Evolutionary conservation across 2,888 invertebrate genomes (phyloP).

Genomic region (Epiblema foenella): DNA sequence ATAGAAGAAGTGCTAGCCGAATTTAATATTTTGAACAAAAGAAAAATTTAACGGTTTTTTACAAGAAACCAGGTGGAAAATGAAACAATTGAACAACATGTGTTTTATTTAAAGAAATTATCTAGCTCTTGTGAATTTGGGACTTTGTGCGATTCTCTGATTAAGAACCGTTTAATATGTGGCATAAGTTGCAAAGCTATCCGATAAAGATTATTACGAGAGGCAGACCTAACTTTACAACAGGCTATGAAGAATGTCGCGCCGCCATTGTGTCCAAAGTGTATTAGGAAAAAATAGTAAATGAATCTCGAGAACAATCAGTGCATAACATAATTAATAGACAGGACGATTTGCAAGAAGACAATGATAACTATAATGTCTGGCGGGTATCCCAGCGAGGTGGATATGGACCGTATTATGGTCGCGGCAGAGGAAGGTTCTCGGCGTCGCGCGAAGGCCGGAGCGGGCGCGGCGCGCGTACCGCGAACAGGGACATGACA

Average conservation of each 20-base stretch:
- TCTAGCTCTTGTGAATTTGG: slow-evolving; percentile 30
- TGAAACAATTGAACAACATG: slow-evolving; percentile 29
- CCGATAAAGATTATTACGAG: slow-evolving; percentile 17
- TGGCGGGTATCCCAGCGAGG: slow-evolving; percentile 4
- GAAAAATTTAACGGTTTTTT: slow-evolving; percentile 25
- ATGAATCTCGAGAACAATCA: slow-evolving; percentile 3
- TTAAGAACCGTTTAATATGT: slow-evolving; percentile 15
- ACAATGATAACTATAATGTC: neutral
- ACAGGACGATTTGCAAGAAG: neutral
- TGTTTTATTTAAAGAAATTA: slow-evolving; percentile 2
- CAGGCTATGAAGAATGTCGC: slow-evolving; percentile 16
- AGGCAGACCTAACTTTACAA: slow-evolving; percentile 19
- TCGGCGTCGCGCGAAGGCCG: neutral
- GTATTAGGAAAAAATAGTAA: slow-evolving; percentile 4
- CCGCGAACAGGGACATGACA: neutral
- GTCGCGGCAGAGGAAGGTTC: slow-evolving; percentile 1
- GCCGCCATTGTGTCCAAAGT: slow-evolving; percentile 15
- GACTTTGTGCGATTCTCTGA: slow-evolving; percentile 6
- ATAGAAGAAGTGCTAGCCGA: neutral
- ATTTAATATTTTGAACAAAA: neutral
- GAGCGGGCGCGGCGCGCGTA: neutral
- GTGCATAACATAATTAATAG: neutral
- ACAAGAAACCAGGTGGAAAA: neutral
- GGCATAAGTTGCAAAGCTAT: slow-evolving; percentile 11
- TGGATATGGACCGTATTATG: neutral